Base-by-base conservation (phyloP, 2,797 vertebrate species). In the Aphelocoma californica region DNA sequence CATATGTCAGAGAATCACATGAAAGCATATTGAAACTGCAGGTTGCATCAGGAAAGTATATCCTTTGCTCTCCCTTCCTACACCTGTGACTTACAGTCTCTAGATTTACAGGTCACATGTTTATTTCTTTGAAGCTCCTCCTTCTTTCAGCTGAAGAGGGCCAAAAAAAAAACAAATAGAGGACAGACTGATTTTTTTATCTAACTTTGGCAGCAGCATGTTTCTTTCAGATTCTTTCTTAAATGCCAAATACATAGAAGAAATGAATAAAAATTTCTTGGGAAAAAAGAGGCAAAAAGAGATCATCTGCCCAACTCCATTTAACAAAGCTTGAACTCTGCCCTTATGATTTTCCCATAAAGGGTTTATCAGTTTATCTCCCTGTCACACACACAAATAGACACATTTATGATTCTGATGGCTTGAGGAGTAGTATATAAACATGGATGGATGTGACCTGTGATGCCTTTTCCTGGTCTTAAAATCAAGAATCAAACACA, bases 271-370 rank as follows among this genome's bases (percentile, higher is more conserved):
- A 79, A 82, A 48, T 12, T 77, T 89, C 12, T 38, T 31, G 51
- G 11, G 7, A 0, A 6, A 44, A 48, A 20, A 31, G 38, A n/a
- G 14, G 2, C 18, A 12, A 10, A 38, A 34, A 29, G 5, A 62
- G 2, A 51, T 64, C 9, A 65, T 71, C 18, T 65, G 6, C 25
- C 13, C 28, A 53, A 53, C 9, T 71, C 12, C 19, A 17, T 3
- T 24, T 60, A 86, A 42, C 26, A 67, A 70, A 88, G 9, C 34
- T 80, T 82, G 44, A 85, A 60, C 25, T 81, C 45, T 83, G 29
- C 6, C 14, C 12, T 70, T 92, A 21, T 0, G 11, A 53, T 85
- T 85, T 75, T 75, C 71, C 77, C 10, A 42, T 12, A 57, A 89
- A 28, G 23, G 8, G 18, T 83, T 89, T 78, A 38, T 15, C 10